These are phyloP conservation scores for Phoxinus dragarum DNA, from an alignment of 2,797 vertebrate species.

Conservation along the genomic window DNA sequence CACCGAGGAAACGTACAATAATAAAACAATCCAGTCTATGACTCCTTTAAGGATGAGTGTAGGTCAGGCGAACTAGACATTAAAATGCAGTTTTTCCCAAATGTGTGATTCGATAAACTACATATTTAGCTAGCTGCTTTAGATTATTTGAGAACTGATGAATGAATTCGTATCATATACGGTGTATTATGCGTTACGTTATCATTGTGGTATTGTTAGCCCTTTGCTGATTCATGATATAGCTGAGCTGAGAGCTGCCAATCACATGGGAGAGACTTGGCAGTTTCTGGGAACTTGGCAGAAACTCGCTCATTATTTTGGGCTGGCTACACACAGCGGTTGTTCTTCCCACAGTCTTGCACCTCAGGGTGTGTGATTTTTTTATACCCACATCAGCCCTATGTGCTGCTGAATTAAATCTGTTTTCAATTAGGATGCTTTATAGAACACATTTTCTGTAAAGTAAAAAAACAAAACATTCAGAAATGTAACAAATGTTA, in stretches of 20 bases:
- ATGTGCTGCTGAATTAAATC: not conserved
- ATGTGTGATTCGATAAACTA: not conserved
- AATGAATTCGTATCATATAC: not conserved
- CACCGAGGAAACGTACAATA: too few relatives aligned
- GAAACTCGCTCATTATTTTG: conserved; percentile 4
- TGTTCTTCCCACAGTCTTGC: conserved; percentile 28
- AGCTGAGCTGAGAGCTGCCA: conserved; percentile 15
- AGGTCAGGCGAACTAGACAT: not conserved
- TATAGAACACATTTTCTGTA: not conserved
- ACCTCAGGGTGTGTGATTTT: conserved; percentile 19
- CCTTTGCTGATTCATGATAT: not conserved
- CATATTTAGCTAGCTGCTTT: not conserved
- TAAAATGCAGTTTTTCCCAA: not conserved
- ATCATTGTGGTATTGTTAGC: not conserved
- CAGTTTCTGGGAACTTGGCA: conserved; percentile 2
- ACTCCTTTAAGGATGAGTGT: not conserved
- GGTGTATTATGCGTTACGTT: not conserved
- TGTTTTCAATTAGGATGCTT: not conserved
- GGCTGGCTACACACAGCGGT: not conserved
- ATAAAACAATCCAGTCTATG: too few relatives aligned
- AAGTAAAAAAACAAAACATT: not conserved
- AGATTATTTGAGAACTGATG: conserved; percentile 1
- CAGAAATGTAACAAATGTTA: not conserved
- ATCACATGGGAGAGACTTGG: conserved; percentile 15
- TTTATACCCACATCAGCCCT: not conserved